Percentiles rank a stretch among this genome's conserved stretches.
phyloP scores from a whole-genome alignment of 2,888 invertebrate species.

The Lymantria monacha region DNA sequence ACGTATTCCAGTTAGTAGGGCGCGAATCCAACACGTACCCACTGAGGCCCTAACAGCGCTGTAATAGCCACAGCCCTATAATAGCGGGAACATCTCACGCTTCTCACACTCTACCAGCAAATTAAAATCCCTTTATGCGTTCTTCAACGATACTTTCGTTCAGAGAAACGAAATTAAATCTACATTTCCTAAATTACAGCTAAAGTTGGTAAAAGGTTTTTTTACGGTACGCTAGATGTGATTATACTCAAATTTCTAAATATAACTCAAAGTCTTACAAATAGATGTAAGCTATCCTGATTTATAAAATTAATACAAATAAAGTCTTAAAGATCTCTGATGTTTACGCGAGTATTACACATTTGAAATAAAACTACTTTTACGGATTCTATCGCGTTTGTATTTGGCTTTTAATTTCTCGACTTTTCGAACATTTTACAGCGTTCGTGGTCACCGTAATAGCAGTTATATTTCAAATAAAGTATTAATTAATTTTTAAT shows the following conservation, averaged over 20 bases:
- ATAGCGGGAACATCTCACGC: constrained; percentile 56
- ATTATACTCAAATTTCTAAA: constrained; percentile 2
- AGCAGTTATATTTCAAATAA: no score
- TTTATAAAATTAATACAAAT: no score
- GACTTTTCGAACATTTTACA: no score
- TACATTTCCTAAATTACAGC: constrained; percentile 30
- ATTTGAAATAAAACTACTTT: no score
- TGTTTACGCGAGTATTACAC: no score
- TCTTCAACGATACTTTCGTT: constrained; percentile 33
- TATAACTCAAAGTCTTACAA: no score
- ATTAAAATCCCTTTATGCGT: constrained; percentile 65
- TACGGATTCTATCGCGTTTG: no score
- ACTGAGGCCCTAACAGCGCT: constrained; percentile 63
- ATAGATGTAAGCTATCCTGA: no score
- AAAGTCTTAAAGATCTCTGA: no score
- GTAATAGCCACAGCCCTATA: constrained; percentile 67
- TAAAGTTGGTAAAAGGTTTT: constrained; percentile 11
- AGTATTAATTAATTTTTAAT: no score
- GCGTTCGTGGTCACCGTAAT: no score
- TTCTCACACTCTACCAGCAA: constrained; percentile 59
- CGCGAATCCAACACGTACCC: constrained; percentile 72
- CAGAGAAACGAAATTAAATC: constrained; percentile 44
- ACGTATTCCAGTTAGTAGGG: constrained; percentile 75
- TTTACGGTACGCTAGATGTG: constrained; percentile 13
- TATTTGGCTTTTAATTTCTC: no score